Conservation (phyloP, 1,140 invertebrate species). For the Drosophila sp. region DNA sequence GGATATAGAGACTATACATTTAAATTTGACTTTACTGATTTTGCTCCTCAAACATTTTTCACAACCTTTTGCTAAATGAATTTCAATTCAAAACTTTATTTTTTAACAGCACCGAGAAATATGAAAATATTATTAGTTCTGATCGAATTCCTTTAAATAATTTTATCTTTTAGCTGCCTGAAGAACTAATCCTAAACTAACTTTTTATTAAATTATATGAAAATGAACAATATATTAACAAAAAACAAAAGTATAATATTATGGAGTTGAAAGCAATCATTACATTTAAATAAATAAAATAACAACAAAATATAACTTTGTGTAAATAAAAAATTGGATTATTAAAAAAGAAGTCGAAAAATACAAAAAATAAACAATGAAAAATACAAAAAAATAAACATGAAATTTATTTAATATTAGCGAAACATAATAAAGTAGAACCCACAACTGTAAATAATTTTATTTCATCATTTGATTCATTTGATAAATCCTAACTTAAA, state of each 20-base stretch:
- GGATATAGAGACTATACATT: background rate
- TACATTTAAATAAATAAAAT: conserved; percentile 61
- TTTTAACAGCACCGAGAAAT: background rate
- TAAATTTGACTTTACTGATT: background rate
- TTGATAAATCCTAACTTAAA: background rate
- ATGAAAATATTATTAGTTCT: background rate
- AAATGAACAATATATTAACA: conserved; percentile 16
- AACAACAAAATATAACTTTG: conserved; percentile 30
- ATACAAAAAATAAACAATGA: conserved; percentile 2
- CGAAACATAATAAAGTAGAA: conserved; percentile 38
- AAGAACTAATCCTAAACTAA: background rate
- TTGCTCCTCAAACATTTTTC: conserved; percentile 1
- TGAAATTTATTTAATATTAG: conserved; percentile 39
- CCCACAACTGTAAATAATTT: conserved; percentile 69
- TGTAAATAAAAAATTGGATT: conserved; percentile 42
- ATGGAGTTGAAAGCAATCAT: conserved; percentile 76
- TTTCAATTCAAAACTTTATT: background rate
- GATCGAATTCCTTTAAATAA: background rate
- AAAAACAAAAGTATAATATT: conserved; percentile 11
- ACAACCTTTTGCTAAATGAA: background rate
- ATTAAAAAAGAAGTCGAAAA: conserved; percentile 45
- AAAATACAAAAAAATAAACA: no score
- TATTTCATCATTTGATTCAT: conserved; percentile 45
- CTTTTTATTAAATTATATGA: background rate
- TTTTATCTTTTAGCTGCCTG: background rate